These are phyloP conservation scores for Edolisoma coerulescens DNA, from an alignment of 2,113 vertebrate species.

Conservation along the genomic window DNA sequence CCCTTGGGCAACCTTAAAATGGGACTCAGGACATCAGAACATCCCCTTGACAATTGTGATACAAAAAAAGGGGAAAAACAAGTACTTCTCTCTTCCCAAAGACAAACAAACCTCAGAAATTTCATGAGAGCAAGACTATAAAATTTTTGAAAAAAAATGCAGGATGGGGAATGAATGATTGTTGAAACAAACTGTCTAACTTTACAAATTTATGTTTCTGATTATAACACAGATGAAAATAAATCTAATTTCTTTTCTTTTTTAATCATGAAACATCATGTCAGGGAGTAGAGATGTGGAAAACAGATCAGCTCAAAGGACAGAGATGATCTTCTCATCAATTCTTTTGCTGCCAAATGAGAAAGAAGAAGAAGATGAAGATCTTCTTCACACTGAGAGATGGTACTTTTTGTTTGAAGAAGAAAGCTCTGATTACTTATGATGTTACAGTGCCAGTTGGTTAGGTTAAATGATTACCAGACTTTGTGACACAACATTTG, in stretches of 20 bases:
- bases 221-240: neutral
- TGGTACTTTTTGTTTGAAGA: neutral
- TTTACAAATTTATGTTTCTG: neutral
- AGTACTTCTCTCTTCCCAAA: neutral
- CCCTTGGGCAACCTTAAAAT: neutral
- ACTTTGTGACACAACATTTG: neutral
- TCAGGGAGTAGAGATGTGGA: neutral
- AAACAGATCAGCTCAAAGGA: neutral
- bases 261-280: neutral
- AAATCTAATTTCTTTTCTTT: neutral
- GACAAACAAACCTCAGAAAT: neutral
- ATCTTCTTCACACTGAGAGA: fast-evolving
- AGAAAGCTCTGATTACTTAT: neutral
- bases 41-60: neutral
- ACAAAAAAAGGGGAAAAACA: neutral
- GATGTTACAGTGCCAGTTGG: neutral
- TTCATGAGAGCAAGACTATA: neutral
- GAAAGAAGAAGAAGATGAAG: neutral
- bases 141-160: neutral
- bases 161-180: neutral
- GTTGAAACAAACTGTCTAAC: neutral
- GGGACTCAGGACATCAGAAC: neutral
- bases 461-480: neutral
- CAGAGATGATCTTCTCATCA: neutral
- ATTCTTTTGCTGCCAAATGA: neutral